phyloP scores from a whole-genome alignment of 2,797 vertebrate species.

The Enteromius unitaeniatus region DNA sequence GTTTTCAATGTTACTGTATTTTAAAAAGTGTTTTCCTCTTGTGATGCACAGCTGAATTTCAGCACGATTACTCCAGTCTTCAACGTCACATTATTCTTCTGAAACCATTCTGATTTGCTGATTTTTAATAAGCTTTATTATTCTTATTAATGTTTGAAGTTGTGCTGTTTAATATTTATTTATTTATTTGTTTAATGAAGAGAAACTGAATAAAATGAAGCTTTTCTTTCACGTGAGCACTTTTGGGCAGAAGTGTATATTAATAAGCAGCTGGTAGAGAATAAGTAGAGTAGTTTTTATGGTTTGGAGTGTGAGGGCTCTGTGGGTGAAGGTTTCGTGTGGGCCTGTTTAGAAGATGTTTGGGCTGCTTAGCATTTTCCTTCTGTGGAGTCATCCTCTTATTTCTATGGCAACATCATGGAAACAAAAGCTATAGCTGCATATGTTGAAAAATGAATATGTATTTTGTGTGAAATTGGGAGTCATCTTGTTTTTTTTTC shows the following conservation, averaged over 20 bases:
- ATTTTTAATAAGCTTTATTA: not conserved
- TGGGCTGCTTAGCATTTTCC: not conserved
- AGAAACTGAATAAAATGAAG: not conserved
- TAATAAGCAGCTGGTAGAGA: not conserved
- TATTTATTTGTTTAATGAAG: not conserved
- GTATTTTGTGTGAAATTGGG: not conserved
- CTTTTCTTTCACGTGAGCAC: not conserved
- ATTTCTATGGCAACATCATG: constrained; percentile 52
- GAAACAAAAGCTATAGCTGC: constrained; percentile 23
- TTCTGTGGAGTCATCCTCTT: constrained; percentile 3
- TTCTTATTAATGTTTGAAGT: not conserved
- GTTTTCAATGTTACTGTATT: not conserved
- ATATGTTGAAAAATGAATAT: constrained; percentile 1
- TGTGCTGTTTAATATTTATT: not conserved
- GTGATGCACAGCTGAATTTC: no score
- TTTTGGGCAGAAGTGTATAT: not conserved
- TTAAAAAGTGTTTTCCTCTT: not conserved
- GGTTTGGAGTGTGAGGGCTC: not conserved
- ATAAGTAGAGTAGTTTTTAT: not conserved
- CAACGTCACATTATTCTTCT: not conserved
- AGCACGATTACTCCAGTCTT: no score
- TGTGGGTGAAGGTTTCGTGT: constrained; percentile 11
- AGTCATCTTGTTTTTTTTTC: not conserved
- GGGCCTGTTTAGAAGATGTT: constrained; percentile 19
- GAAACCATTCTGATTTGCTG: not conserved